Evolutionary conservation across 2,113 vertebrate species (phyloP), one percentile per base, ranked within the genome.

Genomic region (Euleptes europaea): DNA sequence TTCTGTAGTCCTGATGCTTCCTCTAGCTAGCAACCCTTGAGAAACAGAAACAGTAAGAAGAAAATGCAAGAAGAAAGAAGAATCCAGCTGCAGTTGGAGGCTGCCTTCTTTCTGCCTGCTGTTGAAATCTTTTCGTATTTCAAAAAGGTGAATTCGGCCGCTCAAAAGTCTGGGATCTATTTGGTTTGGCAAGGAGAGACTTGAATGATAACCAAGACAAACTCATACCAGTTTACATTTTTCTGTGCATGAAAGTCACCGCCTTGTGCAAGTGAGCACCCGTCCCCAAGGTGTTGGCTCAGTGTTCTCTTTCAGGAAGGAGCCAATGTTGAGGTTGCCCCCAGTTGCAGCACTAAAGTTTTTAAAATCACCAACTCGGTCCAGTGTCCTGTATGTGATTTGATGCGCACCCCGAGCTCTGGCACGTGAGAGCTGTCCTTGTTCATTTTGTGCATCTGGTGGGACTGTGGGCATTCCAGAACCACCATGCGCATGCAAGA

Each of bases 11-110:
- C 96, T 95, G 60, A 79, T 87, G 84, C 94, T 88, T 94, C 91
- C 95, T 94, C 91, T 93, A 89, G 92, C 96, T 88, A 81, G 96
- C 91, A 88, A 93, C 93, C 88, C 57, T 93, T 92, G 95, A 95
- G 72, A 95, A 95, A 92, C 93, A 84, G 73, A 21, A 75, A 90
- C 66, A 49, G 90, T 65, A 13, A 47, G 31, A 3, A 31, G 14
- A 10, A 38, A 38, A 85, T 90, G 86, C 92, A 90, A 86, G 44
- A 85, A 90, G 86, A 93, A 91, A 86, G 81, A 0, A 89, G 91
- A 94, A 49, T 69, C 8, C n/a, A 10, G 26, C 12, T 72, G 23
- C 31, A 1, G n/a, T 31, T 7, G 23, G 54, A 14, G 15, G 73
- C n/a, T 2, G 31, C 1, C 5, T 2, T 35, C 33, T 78, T 69